These are phyloP conservation scores for Halocynthia roretzi DNA, from an alignment of 23 tunicate genomes.

Conservation along the genomic window DNA sequence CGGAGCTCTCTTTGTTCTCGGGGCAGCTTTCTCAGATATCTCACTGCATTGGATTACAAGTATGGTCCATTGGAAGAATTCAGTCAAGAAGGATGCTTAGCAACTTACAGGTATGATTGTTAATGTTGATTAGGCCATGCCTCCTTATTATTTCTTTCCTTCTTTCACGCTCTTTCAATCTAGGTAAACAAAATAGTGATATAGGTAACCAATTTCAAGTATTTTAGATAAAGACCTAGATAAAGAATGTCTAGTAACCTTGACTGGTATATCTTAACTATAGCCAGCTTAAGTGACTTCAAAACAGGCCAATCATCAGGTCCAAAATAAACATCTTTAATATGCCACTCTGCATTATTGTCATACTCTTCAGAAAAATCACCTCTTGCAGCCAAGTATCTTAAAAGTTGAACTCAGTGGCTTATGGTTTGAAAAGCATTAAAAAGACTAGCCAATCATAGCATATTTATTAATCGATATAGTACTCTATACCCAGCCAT, in stretches of 20 bases:
- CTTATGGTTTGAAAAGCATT: too few species aligned
- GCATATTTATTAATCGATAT: neutral
- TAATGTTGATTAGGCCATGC: slow-evolving; percentile 64
- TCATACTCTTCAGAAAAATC: slow-evolving; percentile 74
- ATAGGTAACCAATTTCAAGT: too few species aligned
- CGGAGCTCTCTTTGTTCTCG: slow-evolving; percentile 31
- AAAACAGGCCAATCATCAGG: slow-evolving; percentile 61
- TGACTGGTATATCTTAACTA: slow-evolving; percentile 77
- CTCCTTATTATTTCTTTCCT: slow-evolving; percentile 57
- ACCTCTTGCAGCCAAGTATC: slow-evolving; percentile 74
- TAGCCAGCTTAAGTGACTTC: slow-evolving; percentile 49
- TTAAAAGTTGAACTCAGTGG: neutral
- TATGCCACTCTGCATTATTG: slow-evolving; percentile 78
- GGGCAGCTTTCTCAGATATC: slow-evolving; percentile 49
- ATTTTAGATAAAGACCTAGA: too few species aligned
- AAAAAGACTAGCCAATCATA: too few species aligned
- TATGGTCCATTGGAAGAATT: neutral
- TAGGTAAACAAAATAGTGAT: neutral
- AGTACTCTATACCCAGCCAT: slow-evolving; percentile 55
- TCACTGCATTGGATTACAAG: slow-evolving; percentile 20
- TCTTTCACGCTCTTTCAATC: slow-evolving; percentile 57
- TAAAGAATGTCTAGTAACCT: slow-evolving; percentile 17
- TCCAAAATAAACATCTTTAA: slow-evolving; percentile 62
- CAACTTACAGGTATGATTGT: slow-evolving; percentile 50
- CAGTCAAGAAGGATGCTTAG: neutral